Evolutionary conservation across 2,888 invertebrate species (phyloP).

Genomic region (Epirrhoe tristata): DNA sequence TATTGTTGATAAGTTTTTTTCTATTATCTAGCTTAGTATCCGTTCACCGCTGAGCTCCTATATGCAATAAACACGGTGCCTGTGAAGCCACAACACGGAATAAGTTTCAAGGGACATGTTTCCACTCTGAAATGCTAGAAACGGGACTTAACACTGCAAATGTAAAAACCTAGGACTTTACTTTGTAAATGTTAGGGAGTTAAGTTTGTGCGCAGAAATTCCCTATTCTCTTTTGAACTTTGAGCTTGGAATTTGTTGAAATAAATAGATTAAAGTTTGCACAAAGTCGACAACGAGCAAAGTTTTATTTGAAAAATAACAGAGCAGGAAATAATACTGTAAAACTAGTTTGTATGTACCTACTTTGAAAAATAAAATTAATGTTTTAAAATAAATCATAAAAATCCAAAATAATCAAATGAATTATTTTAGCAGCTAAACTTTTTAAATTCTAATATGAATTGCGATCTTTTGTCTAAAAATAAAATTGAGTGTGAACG

Average conservation of each 20-base stretch:
- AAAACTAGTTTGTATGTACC: neutral
- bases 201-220: constrained; percentile 52
- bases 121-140: constrained; percentile 71
- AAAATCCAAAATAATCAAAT: constrained; percentile 38
- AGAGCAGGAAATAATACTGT: too few relatives aligned
- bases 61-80: constrained; percentile 73
- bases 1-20: too few relatives aligned
- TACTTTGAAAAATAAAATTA: neutral
- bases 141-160: constrained; percentile 59
- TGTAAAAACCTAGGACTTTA: constrained; percentile 60
- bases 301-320: constrained; percentile 3
- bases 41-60: constrained; percentile 58
- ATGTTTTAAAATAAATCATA: neutral
- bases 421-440: constrained; percentile 54
- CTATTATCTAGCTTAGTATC: constrained; percentile 2
- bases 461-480: constrained; percentile 66
- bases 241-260: constrained; percentile 51
- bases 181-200: constrained; percentile 52
- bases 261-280: constrained; percentile 2
- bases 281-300: neutral
- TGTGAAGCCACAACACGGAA: constrained; percentile 62
- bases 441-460: constrained; percentile 59
- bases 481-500: constrained; percentile 71
- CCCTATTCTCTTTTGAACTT: constrained; percentile 59
- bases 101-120: constrained; percentile 69